Evolutionary conservation across 2,888 invertebrate species (phyloP), one percentile per base, ranked within the genome.

Genomic region (Cheilosia scutellata): DNA sequence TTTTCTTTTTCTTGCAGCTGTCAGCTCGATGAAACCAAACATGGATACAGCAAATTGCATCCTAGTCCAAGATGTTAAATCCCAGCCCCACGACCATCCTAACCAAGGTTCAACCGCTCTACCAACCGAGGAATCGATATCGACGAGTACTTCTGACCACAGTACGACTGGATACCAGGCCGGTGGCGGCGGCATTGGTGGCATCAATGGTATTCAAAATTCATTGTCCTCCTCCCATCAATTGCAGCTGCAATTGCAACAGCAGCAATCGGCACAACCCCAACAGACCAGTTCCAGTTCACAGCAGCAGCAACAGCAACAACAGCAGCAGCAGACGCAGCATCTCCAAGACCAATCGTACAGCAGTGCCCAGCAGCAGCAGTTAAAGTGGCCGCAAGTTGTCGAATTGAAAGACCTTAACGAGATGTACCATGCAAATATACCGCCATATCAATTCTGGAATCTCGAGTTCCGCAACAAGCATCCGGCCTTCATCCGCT

Each of bases 371-470:
- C 95, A 95, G 87, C 95, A 95, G 88, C 96, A 96, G 91, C 94
- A 94, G 89, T 95, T 95, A 91, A 95, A 95, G 89, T 95, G 96
- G 89, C 95, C 95, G 57, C 96, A 96, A 89, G 96, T 96, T 89
- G 93, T 96, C 90, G 97, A 97, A 93, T 94, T 97, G 89, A 95
- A 96, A 90, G 96, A 97, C 90, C 95, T 97, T 92, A 96, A 97
- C 92, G 96, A 96, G 91, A 94, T 96, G 88, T 96, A 97, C 92
- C 95, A 96, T 90, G 96, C 96, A 89, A 95, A 95, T 87, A 96
- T 98, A 92, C 96, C 96, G 90, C 96, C 98, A 89, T 97, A 96
- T 93, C 97, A 97, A 92, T 97, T 97, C 93, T 98, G 97, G 98
- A 97, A 97, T 93, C 95, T 97, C 87, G 97, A 97, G 93, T 97